Base-by-base conservation (phyloP, 1,140 invertebrate genomes). In the Charaxes varanes region DNA sequence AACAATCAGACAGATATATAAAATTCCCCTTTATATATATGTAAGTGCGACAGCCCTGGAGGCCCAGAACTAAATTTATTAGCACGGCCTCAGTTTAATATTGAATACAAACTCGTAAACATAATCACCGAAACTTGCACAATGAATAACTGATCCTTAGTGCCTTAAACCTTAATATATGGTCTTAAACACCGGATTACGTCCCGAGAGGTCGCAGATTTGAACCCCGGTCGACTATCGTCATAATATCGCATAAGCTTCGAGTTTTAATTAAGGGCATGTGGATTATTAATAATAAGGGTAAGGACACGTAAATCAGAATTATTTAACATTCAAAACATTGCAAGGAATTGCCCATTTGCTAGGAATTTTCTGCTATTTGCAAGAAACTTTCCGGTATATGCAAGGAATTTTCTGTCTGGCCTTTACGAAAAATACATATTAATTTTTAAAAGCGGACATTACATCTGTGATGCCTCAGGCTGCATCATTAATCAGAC, bases 81-180 rank as follows among this genome's bases (percentile, higher is more conserved):
- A 41, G 31, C 32, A 36, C 40, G 34, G 47, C 37, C 37, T 33
- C 23, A 11, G 40, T 32, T 44, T 43, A 52, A 58, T 54, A 53
- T 53, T 51, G 51, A 48, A 51, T 47, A 44, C 34, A 35, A 16
- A 35, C 3, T 41, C 33, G 35, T 37, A 40, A 45, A 48, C 42
- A 48, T 48, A 52, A 57, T 57, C 41, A 41, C 41, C 30, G 14
- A 41, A 57, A 57, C 44, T 57, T 57, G 30, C 33, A 41, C 53
- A 48, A 56, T 52, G 53, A 56, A 56, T 52, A 52, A 56, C 53
- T 42, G 44, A 45, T 34, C 43, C 27, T 28, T 28, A 28, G 4
- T 8, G 8, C 14, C 16, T 4, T 28, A 15, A 28, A 14, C 27
- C 27, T 15, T 28, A 14, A 28, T 28, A 28, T 15, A 28, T 14